A percentile compares a stretch with the other conserved stretches of the same genome.
Conservation (phyloP, 2,113 vertebrate species). For the Microtus ochrogaster region DNA sequence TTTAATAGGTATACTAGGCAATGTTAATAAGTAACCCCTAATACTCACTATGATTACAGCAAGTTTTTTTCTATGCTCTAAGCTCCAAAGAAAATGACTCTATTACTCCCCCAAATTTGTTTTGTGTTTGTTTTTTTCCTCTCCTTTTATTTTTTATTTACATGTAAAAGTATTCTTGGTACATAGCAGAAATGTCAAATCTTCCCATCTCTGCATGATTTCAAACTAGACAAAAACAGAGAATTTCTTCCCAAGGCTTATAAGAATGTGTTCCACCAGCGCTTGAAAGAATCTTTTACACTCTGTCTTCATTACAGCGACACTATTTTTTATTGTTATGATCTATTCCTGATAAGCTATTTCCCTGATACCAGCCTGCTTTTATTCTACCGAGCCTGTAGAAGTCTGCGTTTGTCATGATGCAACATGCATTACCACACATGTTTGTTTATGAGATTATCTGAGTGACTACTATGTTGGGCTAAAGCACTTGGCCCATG, state of each 20-base stretch:
- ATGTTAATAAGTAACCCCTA: neutral
- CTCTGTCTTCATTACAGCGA: fast-evolving
- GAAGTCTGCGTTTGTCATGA: neutral
- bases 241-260: neutral
- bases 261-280: fast-evolving
- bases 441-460: neutral
- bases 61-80: neutral
- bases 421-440: neutral
- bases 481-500: neutral
- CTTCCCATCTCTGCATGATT: neutral
- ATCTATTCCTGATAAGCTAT: neutral
- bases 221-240: neutral
- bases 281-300: neutral
- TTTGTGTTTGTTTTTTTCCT: neutral
- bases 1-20: neutral
- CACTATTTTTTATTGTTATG: neutral
- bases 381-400: neutral
- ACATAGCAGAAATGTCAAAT: neutral
- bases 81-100: neutral
- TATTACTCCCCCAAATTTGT: no score
- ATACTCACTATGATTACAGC: neutral
- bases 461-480: neutral
- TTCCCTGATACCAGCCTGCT: neutral
- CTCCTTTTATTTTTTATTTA: neutral
- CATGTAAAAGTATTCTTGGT: neutral